Conservation (phyloP, 2,888 invertebrate genomes). For the Boloria euphrosyne region DNA sequence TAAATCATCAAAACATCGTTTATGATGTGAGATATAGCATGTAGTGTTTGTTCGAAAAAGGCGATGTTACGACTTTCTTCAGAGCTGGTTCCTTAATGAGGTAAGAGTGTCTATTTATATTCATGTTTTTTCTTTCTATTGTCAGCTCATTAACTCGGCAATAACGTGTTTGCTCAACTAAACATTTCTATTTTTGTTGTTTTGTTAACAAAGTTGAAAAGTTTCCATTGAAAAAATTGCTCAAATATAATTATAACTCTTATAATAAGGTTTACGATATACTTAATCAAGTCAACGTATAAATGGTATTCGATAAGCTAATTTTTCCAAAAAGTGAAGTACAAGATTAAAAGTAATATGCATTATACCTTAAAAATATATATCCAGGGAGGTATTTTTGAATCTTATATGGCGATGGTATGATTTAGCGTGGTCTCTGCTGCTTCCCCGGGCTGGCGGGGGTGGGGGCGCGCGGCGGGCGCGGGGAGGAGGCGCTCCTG, state of each 20-base stretch:
- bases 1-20: not conserved
- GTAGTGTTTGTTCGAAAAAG: conserved; percentile 45
- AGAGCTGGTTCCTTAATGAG: conserved; percentile 50
- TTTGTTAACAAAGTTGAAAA: not conserved
- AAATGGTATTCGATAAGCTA: no score
- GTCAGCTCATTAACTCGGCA: conserved; percentile 53
- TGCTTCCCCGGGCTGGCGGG: conserved; percentile 85
- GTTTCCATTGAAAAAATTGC: no score
- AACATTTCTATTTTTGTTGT: conserved; percentile 1
- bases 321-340: no score
- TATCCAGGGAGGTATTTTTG: not conserved
- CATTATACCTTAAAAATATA: not conserved
- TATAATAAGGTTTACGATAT: no score
- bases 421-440: conserved; percentile 88
- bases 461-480: conserved; percentile 72
- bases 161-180: conserved; percentile 27
- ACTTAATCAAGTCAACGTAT: no score
- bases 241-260: no score
- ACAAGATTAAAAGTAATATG: no score
- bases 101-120: conserved; percentile 55
- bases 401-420: not conserved
- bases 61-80: conserved; percentile 46
- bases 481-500: conserved; percentile 87
- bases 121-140: conserved; percentile 50
- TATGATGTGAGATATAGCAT: not conserved